Conservation (phyloP, 2,113 vertebrate species). For the Henicopernis longicauda region DNA sequence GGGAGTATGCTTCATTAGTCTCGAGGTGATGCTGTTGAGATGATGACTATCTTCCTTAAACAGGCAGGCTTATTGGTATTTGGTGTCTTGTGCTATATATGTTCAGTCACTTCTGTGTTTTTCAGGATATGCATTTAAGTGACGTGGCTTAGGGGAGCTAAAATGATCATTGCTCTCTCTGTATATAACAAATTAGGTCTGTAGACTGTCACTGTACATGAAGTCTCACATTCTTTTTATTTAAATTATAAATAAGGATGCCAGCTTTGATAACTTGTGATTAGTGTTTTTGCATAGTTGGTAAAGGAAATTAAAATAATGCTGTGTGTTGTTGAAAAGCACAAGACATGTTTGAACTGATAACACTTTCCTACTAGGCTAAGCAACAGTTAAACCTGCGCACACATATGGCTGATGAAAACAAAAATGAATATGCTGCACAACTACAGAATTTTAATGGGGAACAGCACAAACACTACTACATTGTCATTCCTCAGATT, state of each 20-base stretch:
- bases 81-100: neutral
- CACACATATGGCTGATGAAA: constrained; percentile 94
- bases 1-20: neutral
- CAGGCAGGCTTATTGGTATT: neutral
- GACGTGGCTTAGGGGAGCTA: neutral
- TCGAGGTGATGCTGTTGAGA: neutral
- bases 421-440: constrained; percentile 97
- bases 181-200: neutral
- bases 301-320: neutral
- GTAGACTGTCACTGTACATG: neutral
- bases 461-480: constrained; percentile 97
- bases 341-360: neutral
- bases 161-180: neutral
- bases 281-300: neutral
- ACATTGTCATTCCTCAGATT: constrained; percentile 92
- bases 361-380: constrained; percentile 72
- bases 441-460: constrained; percentile 95
- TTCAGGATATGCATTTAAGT: neutral
- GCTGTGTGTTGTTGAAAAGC: neutral
- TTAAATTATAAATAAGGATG: neutral
- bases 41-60: neutral
- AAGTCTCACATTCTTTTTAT: neutral
- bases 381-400: constrained; percentile 93
- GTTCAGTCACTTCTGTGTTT: neutral
- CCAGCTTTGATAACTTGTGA: neutral